A percentile compares a stretch with the other conserved stretches of the same genome.
Conservation (phyloP, 1,140 invertebrate species). For the Nasonia giraulti region DNA sequence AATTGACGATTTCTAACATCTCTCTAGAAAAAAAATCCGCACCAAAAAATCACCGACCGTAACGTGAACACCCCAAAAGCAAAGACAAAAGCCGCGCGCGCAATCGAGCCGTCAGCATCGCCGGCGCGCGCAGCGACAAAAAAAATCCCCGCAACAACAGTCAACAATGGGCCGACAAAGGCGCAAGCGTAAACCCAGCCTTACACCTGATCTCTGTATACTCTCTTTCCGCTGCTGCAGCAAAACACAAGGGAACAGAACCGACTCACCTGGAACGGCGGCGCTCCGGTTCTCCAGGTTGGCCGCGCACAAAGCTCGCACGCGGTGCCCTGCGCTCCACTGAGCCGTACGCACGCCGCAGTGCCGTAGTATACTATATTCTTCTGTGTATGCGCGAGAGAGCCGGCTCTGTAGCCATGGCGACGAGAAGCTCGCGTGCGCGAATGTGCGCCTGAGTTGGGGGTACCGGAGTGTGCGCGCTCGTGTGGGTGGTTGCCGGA, state of each 20-base stretch:
- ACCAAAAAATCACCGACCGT: too few relatives aligned
- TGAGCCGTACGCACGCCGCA: not conserved
- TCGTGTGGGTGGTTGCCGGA: not conserved
- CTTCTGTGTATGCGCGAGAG: too few relatives aligned
- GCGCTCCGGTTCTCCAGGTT: conserved; percentile 8
- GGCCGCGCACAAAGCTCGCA: not conserved
- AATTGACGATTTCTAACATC: too few relatives aligned
- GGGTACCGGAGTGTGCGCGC: not conserved
- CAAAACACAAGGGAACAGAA: not conserved
- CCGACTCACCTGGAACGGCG: conserved; percentile 16
- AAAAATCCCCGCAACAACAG: not conserved
- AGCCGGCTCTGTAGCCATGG: not conserved
- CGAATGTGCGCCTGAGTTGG: not conserved
- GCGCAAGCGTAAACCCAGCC: not conserved
- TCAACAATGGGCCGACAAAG: not conserved
- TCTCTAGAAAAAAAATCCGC: too few relatives aligned
- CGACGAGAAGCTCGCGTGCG: not conserved
- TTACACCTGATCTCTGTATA: not conserved
- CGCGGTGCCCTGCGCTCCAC: not conserved
- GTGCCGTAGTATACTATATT: not conserved
- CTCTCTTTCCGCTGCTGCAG: not conserved
- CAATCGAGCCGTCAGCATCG: not conserved
- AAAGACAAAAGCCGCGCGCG: not conserved
- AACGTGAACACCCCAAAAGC: not conserved
- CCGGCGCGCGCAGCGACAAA: not conserved